Evolutionary conservation across 2,797 vertebrate species (phyloP), one percentile per base, ranked within the genome.

Genomic region (Tragopan temminckii): DNA sequence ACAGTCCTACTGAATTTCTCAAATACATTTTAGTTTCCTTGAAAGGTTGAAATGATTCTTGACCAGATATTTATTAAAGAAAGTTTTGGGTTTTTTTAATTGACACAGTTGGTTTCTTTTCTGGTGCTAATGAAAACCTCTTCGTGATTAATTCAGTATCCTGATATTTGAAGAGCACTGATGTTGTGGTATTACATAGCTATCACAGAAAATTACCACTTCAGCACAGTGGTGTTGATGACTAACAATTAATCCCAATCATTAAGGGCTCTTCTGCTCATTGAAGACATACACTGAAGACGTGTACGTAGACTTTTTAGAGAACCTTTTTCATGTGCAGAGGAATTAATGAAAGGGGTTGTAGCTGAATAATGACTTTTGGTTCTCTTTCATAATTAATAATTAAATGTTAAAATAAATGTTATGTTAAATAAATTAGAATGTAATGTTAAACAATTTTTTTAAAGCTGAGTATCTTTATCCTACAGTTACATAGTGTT

Each of bases 161-260:
- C 89, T 95, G 95, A 88, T 97, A 95, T 82, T 94, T 93, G 72
- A 93, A 79, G 79, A 90, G 33, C 58, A 85, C 76, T 68, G 84
- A n/a, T 67, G 38, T 63, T 95, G 74, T 77, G 66, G 57, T 82
- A 90, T 80, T 90, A 89, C 61, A 76, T 45, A 93, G 72, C 87
- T 89, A 89, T 66, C 78, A 96, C 78, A 90, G 87, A 90, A 92
- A 91, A 91, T 79, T 72, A n/a, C 72, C 62, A 88, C 91, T 96
- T 90, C 89, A 92, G 88, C 95, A 94, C 96, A 89, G 48, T 96
- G 90, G 91, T 94, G 80, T 89, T 94, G 94, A 91, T 94, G 90
- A 97, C 84, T 94, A 95, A 96, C 89, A 95, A 95, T 92, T 97
- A 97, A 93, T 81, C 74, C 74, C 11, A 97, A 85, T 94, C 89